phyloP scores from a whole-genome alignment of 1,140 invertebrate species.

The Acromyrmex echinatior region DNA sequence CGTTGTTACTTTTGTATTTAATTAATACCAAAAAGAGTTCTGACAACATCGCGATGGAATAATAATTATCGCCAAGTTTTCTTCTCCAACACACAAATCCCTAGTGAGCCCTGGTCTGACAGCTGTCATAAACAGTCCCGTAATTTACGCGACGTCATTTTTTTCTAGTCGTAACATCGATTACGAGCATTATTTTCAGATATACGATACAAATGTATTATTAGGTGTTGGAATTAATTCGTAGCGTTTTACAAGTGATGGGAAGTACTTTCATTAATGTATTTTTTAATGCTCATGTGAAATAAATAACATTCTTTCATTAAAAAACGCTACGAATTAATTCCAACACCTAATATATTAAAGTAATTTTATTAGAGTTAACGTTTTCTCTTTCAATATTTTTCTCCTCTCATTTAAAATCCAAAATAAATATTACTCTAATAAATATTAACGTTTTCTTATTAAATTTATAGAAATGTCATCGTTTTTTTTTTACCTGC shows the following conservation, averaged over 20 bases:
- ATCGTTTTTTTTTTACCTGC: not conserved
- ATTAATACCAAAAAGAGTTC: constrained; percentile 30
- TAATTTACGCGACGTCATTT: constrained; percentile 40
- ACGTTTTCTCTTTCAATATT: not conserved
- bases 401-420: not conserved
- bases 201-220: no score
- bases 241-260: no score
- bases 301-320: no score
- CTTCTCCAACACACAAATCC: not conserved
- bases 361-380: not conserved
- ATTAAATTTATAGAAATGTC: not conserved
- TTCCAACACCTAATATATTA: no score
- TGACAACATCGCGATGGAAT: constrained; percentile 30
- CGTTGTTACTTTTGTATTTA: constrained; percentile 33
- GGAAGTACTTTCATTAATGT: no score
- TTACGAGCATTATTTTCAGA: constrained; percentile 3
- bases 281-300: no score
- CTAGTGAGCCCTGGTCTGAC: no score
- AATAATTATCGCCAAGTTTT: constrained; percentile 47
- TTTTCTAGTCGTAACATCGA: constrained; percentile 21
- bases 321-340: no score
- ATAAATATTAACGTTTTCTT: not conserved
- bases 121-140: constrained; percentile 16
- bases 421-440: constrained; percentile 1
- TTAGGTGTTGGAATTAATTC: no score